Conservation (phyloP, 2,888 invertebrate genomes). For the Drosophila leonis region DNA sequence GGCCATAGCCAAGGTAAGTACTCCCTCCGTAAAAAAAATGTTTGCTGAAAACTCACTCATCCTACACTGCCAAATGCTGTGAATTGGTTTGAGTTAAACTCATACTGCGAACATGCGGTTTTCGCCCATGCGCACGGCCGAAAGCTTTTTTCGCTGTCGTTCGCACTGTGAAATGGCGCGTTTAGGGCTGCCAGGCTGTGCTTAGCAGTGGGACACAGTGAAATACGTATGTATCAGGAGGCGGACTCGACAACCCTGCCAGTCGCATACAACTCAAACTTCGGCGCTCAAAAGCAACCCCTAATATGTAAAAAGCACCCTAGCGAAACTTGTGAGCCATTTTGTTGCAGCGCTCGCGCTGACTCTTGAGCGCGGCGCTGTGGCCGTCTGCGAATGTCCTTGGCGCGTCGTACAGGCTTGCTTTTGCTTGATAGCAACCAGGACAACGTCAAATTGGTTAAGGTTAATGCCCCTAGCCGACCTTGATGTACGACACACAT, state of each 20-base stretch:
- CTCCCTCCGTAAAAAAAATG: constrained; percentile 27
- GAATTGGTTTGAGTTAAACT: constrained; percentile 63
- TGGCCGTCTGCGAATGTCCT: constrained; percentile 67
- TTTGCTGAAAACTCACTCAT: constrained; percentile 69
- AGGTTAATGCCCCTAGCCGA: constrained; percentile 84
- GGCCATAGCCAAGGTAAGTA: constrained; percentile 89
- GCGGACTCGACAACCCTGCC: constrained; percentile 51
- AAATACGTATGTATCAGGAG: background rate
- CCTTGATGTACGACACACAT: constrained; percentile 82
- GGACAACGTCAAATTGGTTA: constrained; percentile 73
- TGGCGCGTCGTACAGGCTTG: constrained; percentile 59
- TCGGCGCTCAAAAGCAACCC: constrained; percentile 63
- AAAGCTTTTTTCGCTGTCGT: constrained; percentile 52
- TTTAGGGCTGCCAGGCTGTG: constrained; percentile 54
- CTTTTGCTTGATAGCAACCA: constrained; percentile 51
- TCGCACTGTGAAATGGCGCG: constrained; percentile 38
- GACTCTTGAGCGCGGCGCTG: constrained; percentile 42
- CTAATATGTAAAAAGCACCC: constrained; percentile 59
- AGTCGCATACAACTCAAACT: constrained; percentile 59
- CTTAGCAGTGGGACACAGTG: too few relatives aligned
- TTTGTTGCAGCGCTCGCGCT: constrained; percentile 43
- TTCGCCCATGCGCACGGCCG: constrained; percentile 41
- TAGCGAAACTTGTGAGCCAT: constrained; percentile 62
- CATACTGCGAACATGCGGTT: constrained; percentile 47
- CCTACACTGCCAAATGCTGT: constrained; percentile 35